phyloP scores from a whole-genome alignment of 2,888 invertebrate species.

The Gymnocheta viridis region DNA sequence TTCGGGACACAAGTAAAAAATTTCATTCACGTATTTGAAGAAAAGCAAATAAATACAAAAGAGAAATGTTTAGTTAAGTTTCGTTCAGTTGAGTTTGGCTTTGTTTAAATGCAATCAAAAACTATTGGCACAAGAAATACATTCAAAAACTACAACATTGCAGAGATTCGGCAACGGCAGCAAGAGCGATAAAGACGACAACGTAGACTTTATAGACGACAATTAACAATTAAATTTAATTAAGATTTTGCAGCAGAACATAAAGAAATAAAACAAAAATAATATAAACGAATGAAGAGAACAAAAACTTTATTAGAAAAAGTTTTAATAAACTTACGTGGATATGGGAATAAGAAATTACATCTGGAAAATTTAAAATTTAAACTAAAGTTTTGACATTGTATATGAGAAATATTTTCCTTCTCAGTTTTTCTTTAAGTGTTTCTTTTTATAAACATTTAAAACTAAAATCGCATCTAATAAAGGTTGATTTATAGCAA shows the following conservation, averaged over 20 bases:
- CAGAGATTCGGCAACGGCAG: not conserved
- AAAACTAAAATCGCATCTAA: constrained; percentile 7
- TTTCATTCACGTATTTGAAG: constrained; percentile 50
- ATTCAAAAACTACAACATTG: constrained; percentile 16
- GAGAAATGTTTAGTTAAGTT: constrained; percentile 45
- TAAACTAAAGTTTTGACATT: not conserved
- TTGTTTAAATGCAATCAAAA: constrained; percentile 64
- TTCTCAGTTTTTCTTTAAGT: constrained; percentile 11
- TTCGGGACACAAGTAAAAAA: constrained; percentile 23
- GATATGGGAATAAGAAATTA: not conserved
- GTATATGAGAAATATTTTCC: no score
- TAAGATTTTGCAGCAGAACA: constrained; percentile 65
- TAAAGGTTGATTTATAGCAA: constrained; percentile 57
- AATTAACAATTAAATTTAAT: constrained; percentile 73
- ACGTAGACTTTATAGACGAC: constrained; percentile 41
- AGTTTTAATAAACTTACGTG: constrained; percentile 56
- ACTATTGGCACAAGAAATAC: constrained; percentile 59
- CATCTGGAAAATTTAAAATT: not conserved
- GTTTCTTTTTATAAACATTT: not conserved
- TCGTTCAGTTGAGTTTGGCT: constrained; percentile 25
- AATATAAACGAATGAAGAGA: constrained; percentile 8
- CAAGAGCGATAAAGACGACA: constrained; percentile 8
- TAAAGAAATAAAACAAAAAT: constrained; percentile 32
- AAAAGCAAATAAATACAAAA: constrained; percentile 52
- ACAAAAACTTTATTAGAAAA: constrained; percentile 15